Evolutionary conservation across 2,888 invertebrate species (phyloP).

Genomic region (Chaitophorus viminalis): DNA sequence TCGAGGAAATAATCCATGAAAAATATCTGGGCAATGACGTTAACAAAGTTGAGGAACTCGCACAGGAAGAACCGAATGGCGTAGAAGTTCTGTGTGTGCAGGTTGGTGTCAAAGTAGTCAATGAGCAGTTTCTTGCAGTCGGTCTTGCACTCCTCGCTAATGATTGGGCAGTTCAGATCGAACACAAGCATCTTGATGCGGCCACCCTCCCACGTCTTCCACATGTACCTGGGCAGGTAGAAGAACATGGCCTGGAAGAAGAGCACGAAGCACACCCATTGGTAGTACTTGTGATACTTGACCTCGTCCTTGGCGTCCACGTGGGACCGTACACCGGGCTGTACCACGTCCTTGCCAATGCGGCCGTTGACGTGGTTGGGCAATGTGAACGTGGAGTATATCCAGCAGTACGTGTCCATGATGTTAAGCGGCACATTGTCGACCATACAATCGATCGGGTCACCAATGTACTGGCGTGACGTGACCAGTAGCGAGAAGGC

Average conservation of each 20-base stretch:
- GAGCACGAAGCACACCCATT: conserved; percentile 92
- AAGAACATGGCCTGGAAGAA: conserved; percentile 85
- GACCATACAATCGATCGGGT: conserved; percentile 95
- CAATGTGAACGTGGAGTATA: conserved; percentile 90
- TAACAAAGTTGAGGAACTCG: conserved; percentile 82
- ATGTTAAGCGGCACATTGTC: conserved; percentile 89
- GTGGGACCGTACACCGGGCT: conserved; percentile 84
- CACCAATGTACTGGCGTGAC: conserved; percentile 94
- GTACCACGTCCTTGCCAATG: conserved; percentile 83
- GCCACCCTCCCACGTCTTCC: conserved; percentile 88
- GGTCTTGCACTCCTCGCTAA: conserved; percentile 82
- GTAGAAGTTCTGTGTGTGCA: conserved; percentile 82
- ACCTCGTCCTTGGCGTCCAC: conserved; percentile 83
- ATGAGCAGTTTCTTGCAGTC: conserved; percentile 85
- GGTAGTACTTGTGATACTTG: conserved; percentile 94
- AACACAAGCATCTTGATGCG: conserved; percentile 80
- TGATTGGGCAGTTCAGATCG: conserved; percentile 81
- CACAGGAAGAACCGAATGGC: conserved; percentile 79
- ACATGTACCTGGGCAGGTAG: conserved; percentile 83
- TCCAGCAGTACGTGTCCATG: conserved; percentile 91
- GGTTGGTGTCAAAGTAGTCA: conserved; percentile 81
- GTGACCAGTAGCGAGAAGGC: conserved; percentile 93
- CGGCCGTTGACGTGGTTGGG: conserved; percentile 82
- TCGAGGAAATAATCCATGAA: conserved; percentile 80
- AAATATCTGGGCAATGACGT: conserved; percentile 82